Percentiles rank a stretch among this genome's conserved stretches.
phyloP scores from a whole-genome alignment of 1,140 invertebrate genomes.

The Nasonia vitripennis region DNA sequence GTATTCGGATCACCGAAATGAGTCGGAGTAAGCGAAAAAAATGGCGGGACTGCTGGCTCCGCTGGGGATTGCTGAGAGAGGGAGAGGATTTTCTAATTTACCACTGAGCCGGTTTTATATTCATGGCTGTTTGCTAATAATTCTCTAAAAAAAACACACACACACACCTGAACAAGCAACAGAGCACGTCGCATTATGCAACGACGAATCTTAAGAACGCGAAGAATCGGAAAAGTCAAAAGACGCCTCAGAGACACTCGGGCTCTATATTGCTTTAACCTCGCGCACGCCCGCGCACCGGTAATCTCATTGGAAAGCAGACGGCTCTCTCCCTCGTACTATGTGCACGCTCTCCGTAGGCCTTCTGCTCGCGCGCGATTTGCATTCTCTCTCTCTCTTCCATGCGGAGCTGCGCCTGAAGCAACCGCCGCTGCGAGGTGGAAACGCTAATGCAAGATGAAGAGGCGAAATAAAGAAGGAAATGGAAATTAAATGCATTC shows the following conservation, averaged over 20 bases:
- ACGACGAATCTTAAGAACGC: conserved; percentile 19
- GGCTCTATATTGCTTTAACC: conserved; percentile 11
- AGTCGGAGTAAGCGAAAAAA: background rate
- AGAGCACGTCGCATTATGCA: background rate
- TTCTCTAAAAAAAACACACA: background rate
- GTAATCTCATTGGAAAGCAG: conserved; percentile 40
- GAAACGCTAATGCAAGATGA: conserved; percentile 22
- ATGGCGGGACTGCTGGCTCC: background rate
- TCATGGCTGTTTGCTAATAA: too few relatives aligned
- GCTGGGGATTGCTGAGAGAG: too few relatives aligned
- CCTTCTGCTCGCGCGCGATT: background rate
- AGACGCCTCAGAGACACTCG: background rate
- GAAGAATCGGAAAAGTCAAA: background rate
- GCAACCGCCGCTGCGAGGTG: background rate
- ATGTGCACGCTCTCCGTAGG: background rate
- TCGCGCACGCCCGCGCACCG: too few relatives aligned
- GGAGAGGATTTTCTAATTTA: background rate
- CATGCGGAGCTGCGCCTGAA: background rate
- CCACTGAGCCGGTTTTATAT: too few relatives aligned
- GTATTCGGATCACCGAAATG: too few relatives aligned
- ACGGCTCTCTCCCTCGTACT: background rate
- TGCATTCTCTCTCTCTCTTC: conserved; percentile 16
- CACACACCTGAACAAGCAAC: background rate
- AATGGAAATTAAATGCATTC: conserved; percentile 39
- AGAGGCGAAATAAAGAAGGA: conserved; percentile 35